Conservation (phyloP, 2,888 invertebrate genomes). For the Stenurella melanura region DNA sequence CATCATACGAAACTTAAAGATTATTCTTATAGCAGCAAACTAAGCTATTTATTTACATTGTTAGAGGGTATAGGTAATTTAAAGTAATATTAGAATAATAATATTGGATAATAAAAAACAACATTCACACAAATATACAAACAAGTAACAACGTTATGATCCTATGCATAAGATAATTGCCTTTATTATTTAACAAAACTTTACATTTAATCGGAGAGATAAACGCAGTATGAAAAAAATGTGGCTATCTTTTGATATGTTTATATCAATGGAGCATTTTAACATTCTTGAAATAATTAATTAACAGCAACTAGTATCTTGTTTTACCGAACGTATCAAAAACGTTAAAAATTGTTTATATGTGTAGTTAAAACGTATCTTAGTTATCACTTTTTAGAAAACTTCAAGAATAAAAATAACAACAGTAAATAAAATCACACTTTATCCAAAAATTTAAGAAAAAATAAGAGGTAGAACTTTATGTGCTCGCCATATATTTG, state of each 20-base stretch:
- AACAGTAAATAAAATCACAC: too few relatives aligned
- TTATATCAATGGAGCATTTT: neutral
- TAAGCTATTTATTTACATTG: too few relatives aligned
- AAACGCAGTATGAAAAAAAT: neutral
- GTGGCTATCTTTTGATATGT: neutral
- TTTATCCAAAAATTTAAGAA: too few relatives aligned
- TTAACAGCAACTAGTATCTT: neutral
- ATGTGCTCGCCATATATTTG: too few relatives aligned
- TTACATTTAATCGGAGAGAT: neutral
- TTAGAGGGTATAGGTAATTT: neutral
- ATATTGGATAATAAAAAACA: neutral
- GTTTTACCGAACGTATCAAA: too few relatives aligned
- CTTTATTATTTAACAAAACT: neutral
- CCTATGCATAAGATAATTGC: neutral
- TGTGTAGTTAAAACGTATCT: too few relatives aligned
- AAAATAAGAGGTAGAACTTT: too few relatives aligned
- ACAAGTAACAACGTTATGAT: neutral
- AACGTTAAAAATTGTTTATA: too few relatives aligned
- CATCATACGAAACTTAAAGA: too few relatives aligned
- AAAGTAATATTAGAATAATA: neutral
- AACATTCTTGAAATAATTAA: neutral
- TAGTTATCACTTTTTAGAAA: too few relatives aligned
- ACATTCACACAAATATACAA: neutral
- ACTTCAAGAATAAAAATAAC: too few relatives aligned
- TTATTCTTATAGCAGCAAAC: too few relatives aligned